Conservation (phyloP, 2,797 vertebrate genomes). For the Semotilus atromaculatus region DNA sequence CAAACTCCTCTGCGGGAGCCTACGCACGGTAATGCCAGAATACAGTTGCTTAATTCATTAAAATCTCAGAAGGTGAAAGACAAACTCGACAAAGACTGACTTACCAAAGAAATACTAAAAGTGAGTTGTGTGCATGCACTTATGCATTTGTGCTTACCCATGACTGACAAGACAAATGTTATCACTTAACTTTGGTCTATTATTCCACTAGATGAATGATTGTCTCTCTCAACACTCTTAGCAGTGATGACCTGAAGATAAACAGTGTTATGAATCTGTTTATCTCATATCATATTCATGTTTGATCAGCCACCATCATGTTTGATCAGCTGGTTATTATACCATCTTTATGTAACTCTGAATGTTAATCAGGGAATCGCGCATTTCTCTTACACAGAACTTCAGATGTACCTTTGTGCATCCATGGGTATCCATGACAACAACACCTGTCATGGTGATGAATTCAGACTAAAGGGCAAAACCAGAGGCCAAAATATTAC, state of each 20-base stretch:
- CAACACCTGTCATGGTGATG: not conserved
- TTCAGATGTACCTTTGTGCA: constrained; percentile 25
- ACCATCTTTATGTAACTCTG: constrained; percentile 30
- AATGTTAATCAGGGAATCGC: constrained; percentile 50
- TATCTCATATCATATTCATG: constrained; percentile 52
- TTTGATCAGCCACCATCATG: constrained; percentile 45
- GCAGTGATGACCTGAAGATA: constrained; percentile 48
- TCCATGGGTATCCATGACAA: constrained; percentile 16
- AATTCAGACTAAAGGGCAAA: constrained; percentile 27
- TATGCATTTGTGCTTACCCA: not conserved
- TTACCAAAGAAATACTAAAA: not conserved
- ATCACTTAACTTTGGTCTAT: constrained; percentile 40
- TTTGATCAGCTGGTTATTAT: constrained; percentile 39
- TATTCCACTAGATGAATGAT: constrained; percentile 43
- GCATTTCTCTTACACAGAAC: constrained; percentile 45
- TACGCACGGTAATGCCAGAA: not conserved
- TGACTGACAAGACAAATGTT: constrained; percentile 15
- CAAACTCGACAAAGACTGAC: not conserved
- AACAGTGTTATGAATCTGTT: constrained; percentile 40
- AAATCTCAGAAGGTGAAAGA: not conserved
- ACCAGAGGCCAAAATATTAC: not conserved
- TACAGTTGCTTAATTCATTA: constrained; percentile 8
- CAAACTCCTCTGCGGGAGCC: not conserved
- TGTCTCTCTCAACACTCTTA: constrained; percentile 30
- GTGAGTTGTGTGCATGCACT: not conserved